Evolutionary conservation across 2,888 invertebrate genomes (phyloP), one percentile per base, ranked within the genome.

Genomic region (Trichogramma dendrolimi): DNA sequence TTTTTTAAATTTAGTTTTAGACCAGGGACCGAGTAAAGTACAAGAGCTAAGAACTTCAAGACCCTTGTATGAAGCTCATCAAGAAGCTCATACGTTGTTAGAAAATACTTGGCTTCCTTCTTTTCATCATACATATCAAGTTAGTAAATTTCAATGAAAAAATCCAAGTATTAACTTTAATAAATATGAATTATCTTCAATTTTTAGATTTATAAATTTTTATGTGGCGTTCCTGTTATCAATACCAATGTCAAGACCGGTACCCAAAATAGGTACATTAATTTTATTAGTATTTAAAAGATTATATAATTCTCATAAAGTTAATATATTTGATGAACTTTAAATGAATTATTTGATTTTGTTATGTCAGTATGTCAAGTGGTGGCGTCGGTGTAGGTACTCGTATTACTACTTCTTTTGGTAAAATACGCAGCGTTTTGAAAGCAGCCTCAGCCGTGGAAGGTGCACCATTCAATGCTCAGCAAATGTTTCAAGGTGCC

Each of bases 111-210:
- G 89, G 82, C 80, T 91, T 66, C 90, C 91, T 8, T 83, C 87
- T 71, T 93, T 92, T 80, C 86, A 91, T 76, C 90, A 91, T 72
- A 91, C 91, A 75, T 89, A 89, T 79, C 88, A 90, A 81, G 90
- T 91, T 5, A 56, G 40, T 27, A 55, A 38, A 27, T 61, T 43
- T 51, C 14, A 49, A 41, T 14, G 14, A 53, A 10, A 40, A 11
- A 41, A 52, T 51, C 14, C 27, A 27, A 27, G 27, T 46, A 61
- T 46, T 42, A 59, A 14, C 27, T 41, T 42, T 55, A 27, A 43
- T 46, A 60, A 54, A 7, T 58, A 59, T 42, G 5, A 53, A 14
- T 40, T 57, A 1, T 50, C 27, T 40, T 44, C 40, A 52, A 5
- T 5, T 41, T 55, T 70, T 81, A 90, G 89, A 89, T 89, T 76